Evolutionary conservation across 1,140 invertebrate genomes (phyloP), one percentile per base, ranked within the genome.

Genomic region (Trissolcus basalis): DNA sequence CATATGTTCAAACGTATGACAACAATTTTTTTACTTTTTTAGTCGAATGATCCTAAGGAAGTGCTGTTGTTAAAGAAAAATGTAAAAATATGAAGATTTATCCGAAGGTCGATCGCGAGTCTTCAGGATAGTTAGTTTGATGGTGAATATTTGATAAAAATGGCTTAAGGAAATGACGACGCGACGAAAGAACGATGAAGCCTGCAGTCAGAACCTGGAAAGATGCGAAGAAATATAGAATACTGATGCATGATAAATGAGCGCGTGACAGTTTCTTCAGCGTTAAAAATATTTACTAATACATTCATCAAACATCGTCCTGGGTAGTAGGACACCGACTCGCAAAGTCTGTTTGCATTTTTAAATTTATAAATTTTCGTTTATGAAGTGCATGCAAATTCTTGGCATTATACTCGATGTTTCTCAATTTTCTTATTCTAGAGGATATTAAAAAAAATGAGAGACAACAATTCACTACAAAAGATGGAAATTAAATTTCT

Each of bases 91-190:
- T n/a, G 43, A 47, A 56, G 45, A 49, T 10, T 48, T 48, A 59
- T 58, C 3, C 19, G 35, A 13, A 35, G 32, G 45, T 35, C 45
- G 43, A 45, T 45, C 15, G 15, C 1, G 53, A 55, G 41, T 9
- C 13, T 27, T 19, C 13, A 10, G n/a, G 36, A 41, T 19, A 19
- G 9, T 13, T 36, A 11, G 32, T n/a, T n/a, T n/a, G 44, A 55
- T n/a, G 9, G 36, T n/a, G 43, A 55, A 55, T 55, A 55, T 44
- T 32, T 44, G 41, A 55, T 55, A 55, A 55, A 55, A 55, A 16
- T 43, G 9, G 10, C 19, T 12, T 9, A 15, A 47, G 15, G 44
- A 47, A 16, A 9, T 47, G 44, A 16, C 44, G 14, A 47, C 43
- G 15, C 7, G 15, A 16, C 15, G 14, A 3, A 39, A 39, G n/a